These are phyloP conservation scores for Xanthia togata DNA, from an alignment of 2,888 invertebrate species.

Conservation along the genomic window DNA sequence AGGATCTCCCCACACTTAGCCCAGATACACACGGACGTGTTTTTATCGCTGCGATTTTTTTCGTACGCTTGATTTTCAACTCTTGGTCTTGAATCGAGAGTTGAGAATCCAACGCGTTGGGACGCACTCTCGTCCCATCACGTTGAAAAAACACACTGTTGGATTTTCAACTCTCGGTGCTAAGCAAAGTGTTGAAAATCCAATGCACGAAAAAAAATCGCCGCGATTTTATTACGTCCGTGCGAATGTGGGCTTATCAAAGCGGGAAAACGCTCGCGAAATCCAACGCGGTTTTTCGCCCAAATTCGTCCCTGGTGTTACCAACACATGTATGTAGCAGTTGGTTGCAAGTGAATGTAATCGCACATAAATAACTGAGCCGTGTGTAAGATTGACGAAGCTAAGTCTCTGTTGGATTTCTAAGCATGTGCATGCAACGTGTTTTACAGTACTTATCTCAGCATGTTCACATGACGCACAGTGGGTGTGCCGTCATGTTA, in stretches of 20 bases:
- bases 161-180: no score
- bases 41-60: no score
- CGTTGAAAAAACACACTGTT: no score
- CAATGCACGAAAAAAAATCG: no score
- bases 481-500: constrained; percentile 62
- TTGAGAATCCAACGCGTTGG: no score
- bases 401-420: constrained; percentile 27
- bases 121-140: no score
- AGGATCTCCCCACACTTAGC: neutral
- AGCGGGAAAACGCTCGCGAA: neutral
- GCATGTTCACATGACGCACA: constrained; percentile 52
- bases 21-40: no score
- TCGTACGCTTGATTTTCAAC: no score
- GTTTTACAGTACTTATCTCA: constrained; percentile 43
- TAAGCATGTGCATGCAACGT: constrained; percentile 28
- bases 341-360: constrained; percentile 2
- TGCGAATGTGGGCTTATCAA: neutral
- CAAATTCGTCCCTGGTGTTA: neutral
- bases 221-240: no score
- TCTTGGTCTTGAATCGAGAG: no score
- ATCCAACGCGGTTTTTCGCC: neutral
- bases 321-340: neutral
- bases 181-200: no score
- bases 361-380: neutral
- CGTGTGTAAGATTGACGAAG: neutral